A percentile compares a stretch with the other conserved stretches of the same genome.
Conservation (phyloP, 2,797 vertebrate genomes). For the Apodemus agrarius region DNA sequence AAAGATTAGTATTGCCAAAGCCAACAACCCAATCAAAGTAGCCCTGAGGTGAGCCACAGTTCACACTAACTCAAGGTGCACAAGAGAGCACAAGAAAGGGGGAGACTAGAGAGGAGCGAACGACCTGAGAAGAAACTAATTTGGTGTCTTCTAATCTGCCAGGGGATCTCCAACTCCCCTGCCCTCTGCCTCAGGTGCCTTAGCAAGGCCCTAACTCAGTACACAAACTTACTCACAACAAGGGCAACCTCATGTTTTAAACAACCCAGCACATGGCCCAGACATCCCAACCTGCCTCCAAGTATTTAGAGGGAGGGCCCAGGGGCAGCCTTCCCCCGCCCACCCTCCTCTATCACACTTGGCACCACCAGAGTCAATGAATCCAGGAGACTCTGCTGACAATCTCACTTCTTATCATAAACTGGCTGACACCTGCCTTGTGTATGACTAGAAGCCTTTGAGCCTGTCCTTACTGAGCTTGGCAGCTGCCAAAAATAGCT, state of each 20-base stretch:
- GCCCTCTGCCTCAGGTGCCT: not conserved
- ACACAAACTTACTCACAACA: not conserved
- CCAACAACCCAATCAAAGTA: not conserved
- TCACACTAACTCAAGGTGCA: not conserved
- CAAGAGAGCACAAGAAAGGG: not conserved
- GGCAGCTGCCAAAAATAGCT: slow-evolving; percentile 6
- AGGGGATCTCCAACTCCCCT: not conserved
- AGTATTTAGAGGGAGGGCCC: not conserved
- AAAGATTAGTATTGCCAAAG: not conserved
- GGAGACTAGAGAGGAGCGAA: not conserved
- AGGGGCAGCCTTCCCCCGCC: not conserved
- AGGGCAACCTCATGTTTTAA: not conserved
- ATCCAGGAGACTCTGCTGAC: not conserved
- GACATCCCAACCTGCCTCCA: not conserved
- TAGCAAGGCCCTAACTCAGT: not conserved
- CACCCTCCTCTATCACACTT: not conserved
- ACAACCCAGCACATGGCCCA: not conserved
- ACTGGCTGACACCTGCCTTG: not conserved
- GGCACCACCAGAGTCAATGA: not conserved
- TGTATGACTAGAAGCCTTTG: not conserved
- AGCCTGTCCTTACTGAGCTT: not conserved
- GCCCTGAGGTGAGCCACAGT: not conserved
- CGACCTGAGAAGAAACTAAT: not conserved
- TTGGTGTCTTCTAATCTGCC: not conserved
- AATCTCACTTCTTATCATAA: not conserved